Evolutionary conservation across 2,113 vertebrate genomes (phyloP).

Genomic region (Tamias sibiricus): DNA sequence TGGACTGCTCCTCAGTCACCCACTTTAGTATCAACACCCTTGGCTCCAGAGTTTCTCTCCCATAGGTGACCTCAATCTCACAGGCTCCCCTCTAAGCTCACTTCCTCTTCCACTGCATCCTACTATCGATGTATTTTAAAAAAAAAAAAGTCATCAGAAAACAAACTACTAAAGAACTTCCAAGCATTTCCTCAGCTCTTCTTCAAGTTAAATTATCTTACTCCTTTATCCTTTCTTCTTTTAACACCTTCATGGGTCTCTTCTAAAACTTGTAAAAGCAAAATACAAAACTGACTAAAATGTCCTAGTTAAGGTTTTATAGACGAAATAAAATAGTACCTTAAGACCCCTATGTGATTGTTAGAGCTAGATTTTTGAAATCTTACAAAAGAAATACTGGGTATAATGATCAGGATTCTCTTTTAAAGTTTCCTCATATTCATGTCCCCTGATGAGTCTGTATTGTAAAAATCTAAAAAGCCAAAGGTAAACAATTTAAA

Average conservation of each 20-base stretch:
- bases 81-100: background rate
- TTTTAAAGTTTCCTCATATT: background rate
- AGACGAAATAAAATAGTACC: background rate
- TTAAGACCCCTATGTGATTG: background rate
- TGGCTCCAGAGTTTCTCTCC: background rate
- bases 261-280: background rate
- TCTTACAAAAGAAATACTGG: background rate
- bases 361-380: background rate
- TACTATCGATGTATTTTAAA: background rate
- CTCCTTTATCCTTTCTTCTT: background rate
- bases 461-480: background rate
- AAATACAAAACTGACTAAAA: background rate
- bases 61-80: background rate
- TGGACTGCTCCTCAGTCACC: background rate
- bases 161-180: background rate
- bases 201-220: background rate
- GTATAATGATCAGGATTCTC: background rate
- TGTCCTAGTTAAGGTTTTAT: background rate
- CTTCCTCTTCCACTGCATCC: background rate
- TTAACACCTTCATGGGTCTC: background rate
- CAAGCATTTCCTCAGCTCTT: background rate
- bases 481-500: background rate
- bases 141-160: background rate
- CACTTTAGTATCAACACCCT: background rate
- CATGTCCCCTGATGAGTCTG: background rate